A percentile compares a stretch with the other conserved stretches of the same genome.
Evolutionary conservation across 2,797 vertebrate species (phyloP).

Genomic region (Pantherophis alleghaniensis): DNA sequence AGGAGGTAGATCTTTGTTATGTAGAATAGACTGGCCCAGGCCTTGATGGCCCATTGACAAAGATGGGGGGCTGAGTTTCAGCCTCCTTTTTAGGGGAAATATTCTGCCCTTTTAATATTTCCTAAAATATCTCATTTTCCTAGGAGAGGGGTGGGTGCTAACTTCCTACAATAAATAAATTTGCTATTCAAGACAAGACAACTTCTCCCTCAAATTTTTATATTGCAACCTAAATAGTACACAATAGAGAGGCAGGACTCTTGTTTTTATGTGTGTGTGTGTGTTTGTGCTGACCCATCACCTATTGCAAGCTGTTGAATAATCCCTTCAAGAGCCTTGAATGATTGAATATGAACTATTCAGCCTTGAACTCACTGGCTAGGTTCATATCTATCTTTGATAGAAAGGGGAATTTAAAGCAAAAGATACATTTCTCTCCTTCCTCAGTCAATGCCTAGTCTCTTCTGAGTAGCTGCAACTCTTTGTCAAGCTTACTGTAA

Average conservation of each 20-base stretch:
- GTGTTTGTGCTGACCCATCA: neutral
- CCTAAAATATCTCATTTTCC: no score
- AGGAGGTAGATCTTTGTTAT: no score
- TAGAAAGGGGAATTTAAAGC: neutral
- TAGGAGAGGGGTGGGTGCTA: no score
- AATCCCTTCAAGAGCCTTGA: neutral
- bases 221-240: neutral
- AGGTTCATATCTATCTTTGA: neutral
- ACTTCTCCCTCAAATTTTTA: neutral
- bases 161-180: neutral
- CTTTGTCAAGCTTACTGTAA: neutral
- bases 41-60: no score
- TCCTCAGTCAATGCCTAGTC: neutral
- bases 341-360: neutral
- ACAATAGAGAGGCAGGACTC: neutral
- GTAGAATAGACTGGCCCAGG: no score
- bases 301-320: neutral
- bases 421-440: neutral
- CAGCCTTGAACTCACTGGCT: neutral
- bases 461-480: neutral
- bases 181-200: neutral
- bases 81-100: no score
- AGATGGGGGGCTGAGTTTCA: no score
- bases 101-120: no score
- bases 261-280: neutral